Conservation (phyloP, 2,888 invertebrate genomes). For the Leucophora obtusa region DNA sequence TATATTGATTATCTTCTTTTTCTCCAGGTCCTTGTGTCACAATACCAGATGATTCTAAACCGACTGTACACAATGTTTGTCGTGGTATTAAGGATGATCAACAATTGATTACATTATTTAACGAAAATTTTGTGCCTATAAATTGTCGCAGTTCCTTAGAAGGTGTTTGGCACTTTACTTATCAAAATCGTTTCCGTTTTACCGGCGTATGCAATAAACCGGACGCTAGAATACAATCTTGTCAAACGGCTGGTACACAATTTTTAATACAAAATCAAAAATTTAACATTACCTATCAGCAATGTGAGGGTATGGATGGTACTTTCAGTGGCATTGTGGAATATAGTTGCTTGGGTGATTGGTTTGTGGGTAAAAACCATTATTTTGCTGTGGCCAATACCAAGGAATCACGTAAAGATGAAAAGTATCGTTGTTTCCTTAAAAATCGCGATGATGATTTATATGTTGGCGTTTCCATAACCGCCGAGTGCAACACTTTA, state of each 20-base stretch:
- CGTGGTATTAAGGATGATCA: conserved; percentile 86
- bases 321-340: conserved; percentile 95
- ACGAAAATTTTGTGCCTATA: conserved; percentile 92
- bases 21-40: conserved; percentile 85
- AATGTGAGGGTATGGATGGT: conserved; percentile 92
- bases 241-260: conserved; percentile 97
- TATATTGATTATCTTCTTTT: neutral
- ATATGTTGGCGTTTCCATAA: conserved; percentile 94
- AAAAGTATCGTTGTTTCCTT: conserved; percentile 95
- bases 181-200: conserved; percentile 92
- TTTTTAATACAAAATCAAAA: conserved; percentile 98
- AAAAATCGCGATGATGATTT: conserved; percentile 96
- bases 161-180: conserved; percentile 97
- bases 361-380: conserved; percentile 97
- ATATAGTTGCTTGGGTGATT: conserved; percentile 95
- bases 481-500: conserved; percentile 94
- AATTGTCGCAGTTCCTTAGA: conserved; percentile 95
- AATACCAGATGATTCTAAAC: conserved; percentile 82
- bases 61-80: conserved; percentile 88
- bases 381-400: conserved; percentile 98
- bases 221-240: conserved; percentile 93
- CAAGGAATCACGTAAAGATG: conserved; percentile 95
- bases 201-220: conserved; percentile 94
- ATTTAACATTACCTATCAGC: conserved; percentile 95
- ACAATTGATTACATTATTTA: conserved; percentile 90